phyloP scores from a whole-genome alignment of 2,797 vertebrate genomes.

The Ctenochaetus hawaiiensis region DNA sequence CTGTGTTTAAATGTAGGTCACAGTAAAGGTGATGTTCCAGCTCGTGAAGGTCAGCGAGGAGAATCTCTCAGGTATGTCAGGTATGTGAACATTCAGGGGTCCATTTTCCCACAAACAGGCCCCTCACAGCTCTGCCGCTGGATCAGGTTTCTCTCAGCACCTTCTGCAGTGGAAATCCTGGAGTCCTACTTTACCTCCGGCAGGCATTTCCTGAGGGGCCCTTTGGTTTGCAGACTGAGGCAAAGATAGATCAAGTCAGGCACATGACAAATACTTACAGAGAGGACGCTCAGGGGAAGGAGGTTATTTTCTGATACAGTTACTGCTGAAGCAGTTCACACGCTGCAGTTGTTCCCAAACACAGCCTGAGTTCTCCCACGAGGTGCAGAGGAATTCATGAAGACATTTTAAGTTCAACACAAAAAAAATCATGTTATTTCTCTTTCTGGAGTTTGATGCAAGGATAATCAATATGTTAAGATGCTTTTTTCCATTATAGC shows the following conservation, averaged over 20 bases:
- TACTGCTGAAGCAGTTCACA: slow-evolving; percentile 50
- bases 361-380: not conserved
- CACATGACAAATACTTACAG: slow-evolving; percentile 25
- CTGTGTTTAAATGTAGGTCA: not conserved
- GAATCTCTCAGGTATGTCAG: slow-evolving; percentile 63
- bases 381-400: not conserved
- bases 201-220: slow-evolving; percentile 55
- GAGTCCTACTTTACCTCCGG: slow-evolving; percentile 34
- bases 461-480: not conserved
- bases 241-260: slow-evolving; percentile 24
- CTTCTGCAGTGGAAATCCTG: slow-evolving; percentile 48
- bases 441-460: not conserved
- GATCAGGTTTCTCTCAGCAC: slow-evolving; percentile 65
- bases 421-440: not conserved
- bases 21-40: slow-evolving; percentile 3
- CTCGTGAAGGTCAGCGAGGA: slow-evolving; percentile 18
- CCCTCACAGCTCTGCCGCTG: slow-evolving; percentile 6
- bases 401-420: not conserved
- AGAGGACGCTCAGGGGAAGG: slow-evolving; percentile 14
- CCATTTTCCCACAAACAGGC: slow-evolving; percentile 22
- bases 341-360: slow-evolving; percentile 22
- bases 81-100: slow-evolving; percentile 54
- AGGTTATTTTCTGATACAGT: slow-evolving; percentile 33
- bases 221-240: slow-evolving; percentile 20
- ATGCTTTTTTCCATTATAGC: not conserved